phyloP scores from a whole-genome alignment of 2,797 vertebrate species.

The Spinibarbus caldwelli region DNA sequence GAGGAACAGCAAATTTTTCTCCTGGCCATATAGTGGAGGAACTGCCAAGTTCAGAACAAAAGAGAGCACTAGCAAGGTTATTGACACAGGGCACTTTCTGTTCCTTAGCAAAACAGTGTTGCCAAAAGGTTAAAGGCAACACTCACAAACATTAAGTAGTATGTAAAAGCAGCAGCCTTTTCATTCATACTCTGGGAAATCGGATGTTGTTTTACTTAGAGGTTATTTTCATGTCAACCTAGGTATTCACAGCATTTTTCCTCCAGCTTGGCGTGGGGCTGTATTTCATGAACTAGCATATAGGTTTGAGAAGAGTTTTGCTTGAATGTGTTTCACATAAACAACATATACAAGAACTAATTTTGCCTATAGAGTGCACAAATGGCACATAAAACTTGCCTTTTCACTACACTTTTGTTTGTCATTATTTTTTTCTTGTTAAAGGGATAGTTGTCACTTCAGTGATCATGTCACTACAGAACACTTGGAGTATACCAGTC shows the following conservation, averaged over 20 bases:
- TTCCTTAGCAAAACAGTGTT: conserved; percentile 69
- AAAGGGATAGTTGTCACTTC: neutral
- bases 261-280: neutral
- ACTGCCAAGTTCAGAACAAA: conserved; percentile 68
- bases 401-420: neutral
- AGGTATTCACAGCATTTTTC: conserved; percentile 16
- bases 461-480: neutral
- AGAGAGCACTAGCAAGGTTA: conserved; percentile 51
- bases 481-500: neutral
- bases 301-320: neutral
- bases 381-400: neutral
- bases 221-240: conserved; percentile 20
- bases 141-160: conserved; percentile 26
- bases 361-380: neutral
- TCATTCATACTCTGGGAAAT: conserved; percentile 45
- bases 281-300: conserved; percentile 1
- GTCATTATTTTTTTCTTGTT: neutral
- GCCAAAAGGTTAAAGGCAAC: conserved; percentile 49
- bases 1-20: conserved; percentile 36
- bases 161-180: conserved; percentile 18
- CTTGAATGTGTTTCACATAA: neutral
- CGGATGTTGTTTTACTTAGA: conserved; percentile 34
- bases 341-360: neutral
- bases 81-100: conserved; percentile 63
- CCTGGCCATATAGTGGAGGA: conserved; percentile 54